Evolutionary conservation across 2,888 invertebrate genomes (phyloP).

Genomic region (Atherix ibis): DNA sequence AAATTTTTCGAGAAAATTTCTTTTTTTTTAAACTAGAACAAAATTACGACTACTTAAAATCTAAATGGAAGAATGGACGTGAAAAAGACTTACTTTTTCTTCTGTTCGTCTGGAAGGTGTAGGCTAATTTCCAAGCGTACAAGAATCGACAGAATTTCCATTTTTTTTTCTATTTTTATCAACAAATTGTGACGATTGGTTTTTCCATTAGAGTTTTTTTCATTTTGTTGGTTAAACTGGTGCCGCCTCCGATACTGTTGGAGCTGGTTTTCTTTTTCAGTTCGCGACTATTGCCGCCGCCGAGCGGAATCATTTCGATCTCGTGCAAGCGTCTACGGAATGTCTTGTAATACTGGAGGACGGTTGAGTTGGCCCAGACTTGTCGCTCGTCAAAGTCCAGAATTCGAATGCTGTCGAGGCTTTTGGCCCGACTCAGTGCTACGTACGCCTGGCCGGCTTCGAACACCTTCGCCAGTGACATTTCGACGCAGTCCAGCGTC

Average conservation of each 20-base stretch:
- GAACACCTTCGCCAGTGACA: conserved; percentile 80
- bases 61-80: too few species aligned
- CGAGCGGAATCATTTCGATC: conserved; percentile 46
- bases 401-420: conserved; percentile 67
- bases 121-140: too few species aligned
- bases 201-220: conserved; percentile 30
- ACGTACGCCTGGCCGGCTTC: conserved; percentile 96
- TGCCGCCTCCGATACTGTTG: not conserved
- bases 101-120: too few species aligned
- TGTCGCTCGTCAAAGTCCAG: conserved; percentile 73
- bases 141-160: too few species aligned
- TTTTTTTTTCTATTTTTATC: too few species aligned
- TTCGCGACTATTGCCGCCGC: conserved; percentile 25
- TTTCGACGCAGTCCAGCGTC: conserved; percentile 89
- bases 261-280: conserved; percentile 13
- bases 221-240: conserved; percentile 16
- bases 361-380: conserved; percentile 77
- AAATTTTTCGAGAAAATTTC: too few species aligned
- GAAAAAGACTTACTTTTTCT: too few species aligned
- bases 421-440: conserved; percentile 82
- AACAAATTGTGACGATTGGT: conserved; percentile 29
- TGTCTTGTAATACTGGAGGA: conserved; percentile 64
- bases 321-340: conserved; percentile 48
- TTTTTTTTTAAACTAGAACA: too few species aligned
- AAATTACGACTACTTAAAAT: too few species aligned